Conservation (phyloP, 2,888 invertebrate species). For the Scaptomyza reducta region DNA sequence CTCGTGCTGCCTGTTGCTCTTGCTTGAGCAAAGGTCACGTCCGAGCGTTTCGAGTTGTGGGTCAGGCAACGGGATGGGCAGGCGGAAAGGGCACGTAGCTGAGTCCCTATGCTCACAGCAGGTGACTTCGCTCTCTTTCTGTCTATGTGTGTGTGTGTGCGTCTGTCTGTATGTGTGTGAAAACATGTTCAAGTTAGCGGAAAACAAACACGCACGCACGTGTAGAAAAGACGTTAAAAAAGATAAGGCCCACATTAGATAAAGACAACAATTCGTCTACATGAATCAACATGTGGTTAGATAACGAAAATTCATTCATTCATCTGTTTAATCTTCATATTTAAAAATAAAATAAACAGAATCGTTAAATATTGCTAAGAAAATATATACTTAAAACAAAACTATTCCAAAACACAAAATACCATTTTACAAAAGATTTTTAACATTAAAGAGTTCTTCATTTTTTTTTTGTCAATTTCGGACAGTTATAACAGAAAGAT, state of each 20-base stretch:
- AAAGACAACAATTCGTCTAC: neutral
- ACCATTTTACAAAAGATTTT: too few species aligned
- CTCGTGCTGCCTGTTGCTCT: conserved; percentile 2
- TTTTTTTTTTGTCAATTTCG: too few species aligned
- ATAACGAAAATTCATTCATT: neutral
- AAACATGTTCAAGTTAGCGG: conserved; percentile 7
- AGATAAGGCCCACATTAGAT: conserved; percentile 1
- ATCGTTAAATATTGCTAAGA: neutral
- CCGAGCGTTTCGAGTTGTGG: conserved; percentile 13
- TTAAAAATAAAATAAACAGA: neutral
- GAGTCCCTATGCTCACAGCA: conserved; percentile 31
- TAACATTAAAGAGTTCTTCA: too few species aligned
- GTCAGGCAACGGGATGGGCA: conserved; percentile 8
- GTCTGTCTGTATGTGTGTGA: conserved; percentile 14
- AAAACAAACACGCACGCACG: conserved; percentile 12
- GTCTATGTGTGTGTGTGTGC: conserved; percentile 1
- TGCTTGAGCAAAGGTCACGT: conserved; percentile 34
- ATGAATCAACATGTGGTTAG: neutral
- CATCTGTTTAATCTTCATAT: neutral
- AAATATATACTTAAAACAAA: too few species aligned
- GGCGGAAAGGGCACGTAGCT: conserved; percentile 37
- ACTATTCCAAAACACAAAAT: too few species aligned
- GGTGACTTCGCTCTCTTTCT: conserved; percentile 14
- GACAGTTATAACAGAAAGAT: neutral
- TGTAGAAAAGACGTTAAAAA: neutral